Evolutionary conservation across 2,888 invertebrate species (phyloP).

Genomic region (Anarsia innoxiella): DNA sequence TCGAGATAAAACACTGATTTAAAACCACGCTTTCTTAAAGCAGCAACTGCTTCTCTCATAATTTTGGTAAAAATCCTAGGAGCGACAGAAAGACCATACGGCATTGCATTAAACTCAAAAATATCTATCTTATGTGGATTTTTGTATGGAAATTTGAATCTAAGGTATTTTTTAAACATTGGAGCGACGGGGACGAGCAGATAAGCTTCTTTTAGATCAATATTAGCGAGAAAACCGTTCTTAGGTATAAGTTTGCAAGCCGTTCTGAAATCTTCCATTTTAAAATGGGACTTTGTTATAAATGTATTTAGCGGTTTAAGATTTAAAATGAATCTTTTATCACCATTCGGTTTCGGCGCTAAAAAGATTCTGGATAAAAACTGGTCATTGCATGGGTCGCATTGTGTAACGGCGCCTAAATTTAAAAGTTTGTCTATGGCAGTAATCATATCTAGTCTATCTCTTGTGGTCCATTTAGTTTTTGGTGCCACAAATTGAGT

Average conservation of each 20-base stretch:
- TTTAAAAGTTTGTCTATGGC: constrained; percentile 11
- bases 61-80: constrained; percentile 11
- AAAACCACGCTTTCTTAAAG: constrained; percentile 7
- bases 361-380: background rate
- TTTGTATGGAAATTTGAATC: constrained; percentile 1
- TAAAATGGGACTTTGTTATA: constrained; percentile 23
- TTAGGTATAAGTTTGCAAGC: background rate
- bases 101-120: constrained; percentile 1
- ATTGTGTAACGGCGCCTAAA: constrained; percentile 9
- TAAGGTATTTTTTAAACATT: constrained; percentile 5
- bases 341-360: background rate
- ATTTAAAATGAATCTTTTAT: constrained; percentile 21
- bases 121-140: background rate
- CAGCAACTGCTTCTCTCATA: constrained; percentile 1
- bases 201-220: constrained; percentile 6
- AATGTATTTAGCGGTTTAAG: constrained; percentile 21
- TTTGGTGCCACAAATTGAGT: constrained; percentile 1
- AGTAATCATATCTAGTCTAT: constrained; percentile 4
- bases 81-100: constrained; percentile 6
- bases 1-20: constrained; percentile 13
- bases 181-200: background rate
- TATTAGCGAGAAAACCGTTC: constrained; percentile 1
- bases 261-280: constrained; percentile 15
- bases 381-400: background rate
- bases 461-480: background rate